A percentile compares a stretch with the other conserved stretches of the same genome.
Conservation (phyloP, 2,113 vertebrate genomes). For the Hippocampus barbouri region DNA sequence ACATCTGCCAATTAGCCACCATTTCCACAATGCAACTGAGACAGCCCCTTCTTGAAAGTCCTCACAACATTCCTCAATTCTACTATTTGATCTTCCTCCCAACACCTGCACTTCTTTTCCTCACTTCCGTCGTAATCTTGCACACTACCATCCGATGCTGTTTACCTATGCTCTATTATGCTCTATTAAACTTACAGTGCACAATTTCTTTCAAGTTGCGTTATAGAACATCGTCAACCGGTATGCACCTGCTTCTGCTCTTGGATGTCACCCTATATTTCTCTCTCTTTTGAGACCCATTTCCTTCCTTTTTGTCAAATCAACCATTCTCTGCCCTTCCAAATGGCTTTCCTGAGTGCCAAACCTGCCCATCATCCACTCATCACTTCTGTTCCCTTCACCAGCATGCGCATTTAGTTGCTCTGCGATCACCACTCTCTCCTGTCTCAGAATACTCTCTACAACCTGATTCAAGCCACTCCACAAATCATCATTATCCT, state of each 20-base stretch:
- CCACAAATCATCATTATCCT: not conserved
- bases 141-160: no score
- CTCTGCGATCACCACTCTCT: not conserved
- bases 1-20: no score
- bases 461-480: not conserved
- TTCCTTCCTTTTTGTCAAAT: not conserved
- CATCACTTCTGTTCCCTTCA: not conserved
- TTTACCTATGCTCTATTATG: no score
- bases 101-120: no score
- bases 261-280: not conserved
- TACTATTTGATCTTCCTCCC: no score
- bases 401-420: not conserved
- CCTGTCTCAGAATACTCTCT: not conserved
- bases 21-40: no score
- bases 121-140: no score
- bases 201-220: not conserved
- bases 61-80: no score
- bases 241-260: not conserved
- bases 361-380: not conserved
- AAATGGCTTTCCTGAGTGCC: not conserved
- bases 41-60: no score
- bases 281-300: not conserved
- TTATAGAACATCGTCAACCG: not conserved
- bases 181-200: no score
- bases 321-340: not conserved